phyloP scores from a whole-genome alignment of 2,888 invertebrate genomes.

The Marronus borbonicus region DNA sequence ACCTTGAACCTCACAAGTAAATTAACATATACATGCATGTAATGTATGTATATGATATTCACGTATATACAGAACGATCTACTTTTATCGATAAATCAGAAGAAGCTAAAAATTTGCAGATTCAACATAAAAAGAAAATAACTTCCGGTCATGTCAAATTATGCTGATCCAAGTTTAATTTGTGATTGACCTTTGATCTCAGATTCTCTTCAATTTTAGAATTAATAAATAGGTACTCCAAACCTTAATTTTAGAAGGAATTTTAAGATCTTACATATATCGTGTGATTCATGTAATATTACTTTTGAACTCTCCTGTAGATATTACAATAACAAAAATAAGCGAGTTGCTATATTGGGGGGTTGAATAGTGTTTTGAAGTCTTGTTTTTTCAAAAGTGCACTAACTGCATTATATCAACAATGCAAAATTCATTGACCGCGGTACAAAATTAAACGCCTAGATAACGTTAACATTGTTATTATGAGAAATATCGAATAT shows the following conservation, averaged over 20 bases:
- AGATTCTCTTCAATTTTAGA: not conserved
- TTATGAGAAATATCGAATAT: slow-evolving; percentile 12
- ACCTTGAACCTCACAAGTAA: slow-evolving; percentile 68
- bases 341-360: too few relatives aligned
- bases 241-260: too few relatives aligned
- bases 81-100: not conserved
- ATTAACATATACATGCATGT: slow-evolving; percentile 35
- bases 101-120: slow-evolving; percentile 1
- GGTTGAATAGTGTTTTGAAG: slow-evolving; percentile 1
- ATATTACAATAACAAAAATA: too few relatives aligned
- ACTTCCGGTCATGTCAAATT: not conserved
- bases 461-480: slow-evolving; percentile 24
- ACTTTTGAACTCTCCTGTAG: too few relatives aligned
- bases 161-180: not conserved
- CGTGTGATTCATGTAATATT: too few relatives aligned
- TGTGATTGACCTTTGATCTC: not conserved
- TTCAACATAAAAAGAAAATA: not conserved
- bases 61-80: not conserved
- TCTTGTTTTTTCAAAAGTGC: slow-evolving; percentile 8
- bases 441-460: slow-evolving; percentile 13
- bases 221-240: too few relatives aligned
- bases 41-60: slow-evolving; percentile 16
- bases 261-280: too few relatives aligned
- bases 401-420: not conserved
- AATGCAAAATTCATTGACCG: slow-evolving; percentile 32